A percentile compares a stretch with the other conserved stretches of the same genome.
Conservation (phyloP, 1,140 invertebrate species). For the Mylabris phalerata region DNA sequence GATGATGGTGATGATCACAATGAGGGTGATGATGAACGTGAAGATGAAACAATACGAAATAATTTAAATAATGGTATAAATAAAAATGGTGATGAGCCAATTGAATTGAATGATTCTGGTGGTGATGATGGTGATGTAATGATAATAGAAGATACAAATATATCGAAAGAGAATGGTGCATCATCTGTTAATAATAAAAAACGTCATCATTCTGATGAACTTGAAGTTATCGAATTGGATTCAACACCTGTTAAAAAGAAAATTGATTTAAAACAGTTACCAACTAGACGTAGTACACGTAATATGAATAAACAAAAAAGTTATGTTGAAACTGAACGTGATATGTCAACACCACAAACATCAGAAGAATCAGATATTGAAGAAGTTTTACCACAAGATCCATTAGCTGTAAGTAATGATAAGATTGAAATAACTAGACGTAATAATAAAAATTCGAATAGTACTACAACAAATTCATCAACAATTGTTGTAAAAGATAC, state of each 20-base stretch:
- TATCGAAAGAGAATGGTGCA: conserved; percentile 34
- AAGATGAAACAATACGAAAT: conserved; percentile 17
- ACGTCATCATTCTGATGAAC: conserved; percentile 6
- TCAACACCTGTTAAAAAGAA: conserved; percentile 28
- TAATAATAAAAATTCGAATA: conserved; percentile 34
- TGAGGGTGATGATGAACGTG: conserved; percentile 14
- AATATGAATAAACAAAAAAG: conserved; percentile 53
- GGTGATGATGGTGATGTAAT: conserved; percentile 52
- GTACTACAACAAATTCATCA: conserved; percentile 28
- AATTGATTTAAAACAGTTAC: conserved; percentile 8
- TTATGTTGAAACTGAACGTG: conserved; percentile 47
- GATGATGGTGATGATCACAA: conserved; percentile 13
- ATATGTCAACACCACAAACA: conserved; percentile 16
- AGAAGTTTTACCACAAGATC: conserved; percentile 60
- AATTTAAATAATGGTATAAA: conserved; percentile 20
- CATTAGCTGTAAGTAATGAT: conserved; percentile 46
- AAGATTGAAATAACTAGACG: conserved; percentile 18
- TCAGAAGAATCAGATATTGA: conserved; percentile 58
- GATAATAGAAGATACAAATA: conserved; percentile 35
- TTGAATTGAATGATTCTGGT: conserved; percentile 42
- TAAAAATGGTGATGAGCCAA: conserved; percentile 24
- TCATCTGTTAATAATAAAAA: neutral
- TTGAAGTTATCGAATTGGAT: conserved; percentile 31
- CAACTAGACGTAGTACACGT: conserved; percentile 50
- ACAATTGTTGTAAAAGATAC: conserved; percentile 68